phyloP scores from a whole-genome alignment of 2,113 vertebrate species.

The Tragelaphus imberbis region DNA sequence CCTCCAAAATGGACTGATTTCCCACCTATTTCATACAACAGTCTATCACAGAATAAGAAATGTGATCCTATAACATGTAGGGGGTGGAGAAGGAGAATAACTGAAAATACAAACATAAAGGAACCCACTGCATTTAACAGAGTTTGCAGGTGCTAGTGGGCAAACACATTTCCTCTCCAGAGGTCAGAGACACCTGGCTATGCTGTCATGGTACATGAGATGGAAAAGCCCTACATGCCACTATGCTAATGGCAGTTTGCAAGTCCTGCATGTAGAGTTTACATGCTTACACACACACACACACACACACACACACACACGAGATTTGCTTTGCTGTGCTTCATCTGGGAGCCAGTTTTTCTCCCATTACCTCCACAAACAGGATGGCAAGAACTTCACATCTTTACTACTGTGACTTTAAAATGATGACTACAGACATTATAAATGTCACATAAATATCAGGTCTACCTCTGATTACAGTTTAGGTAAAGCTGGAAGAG shows the following conservation, averaged over 20 bases:
- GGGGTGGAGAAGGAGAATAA: background rate
- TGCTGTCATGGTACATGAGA: background rate
- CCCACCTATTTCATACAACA: background rate
- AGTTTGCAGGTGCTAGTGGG: background rate
- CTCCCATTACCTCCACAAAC: background rate
- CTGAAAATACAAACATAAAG: background rate
- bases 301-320: background rate
- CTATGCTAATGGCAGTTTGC: background rate
- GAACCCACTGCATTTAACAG: background rate
- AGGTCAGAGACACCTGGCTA: background rate
- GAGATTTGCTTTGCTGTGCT: background rate
- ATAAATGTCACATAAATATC: background rate
- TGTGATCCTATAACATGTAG: background rate
- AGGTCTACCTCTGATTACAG: background rate
- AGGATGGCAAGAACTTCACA: background rate
- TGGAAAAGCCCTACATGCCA: background rate
- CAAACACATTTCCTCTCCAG: background rate
- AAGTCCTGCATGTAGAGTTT: background rate
- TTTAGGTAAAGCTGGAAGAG: background rate
- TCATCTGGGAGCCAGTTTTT: background rate
- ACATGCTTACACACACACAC: background rate
- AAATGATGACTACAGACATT: background rate
- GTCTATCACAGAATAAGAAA: background rate
- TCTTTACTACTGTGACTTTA: background rate
- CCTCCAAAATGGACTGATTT: background rate